Percentiles rank a stretch among this genome's conserved stretches.
These are phyloP conservation scores for Phallusia fumigata DNA, from an alignment of 23 tunicate species.

Conservation along the genomic window DNA sequence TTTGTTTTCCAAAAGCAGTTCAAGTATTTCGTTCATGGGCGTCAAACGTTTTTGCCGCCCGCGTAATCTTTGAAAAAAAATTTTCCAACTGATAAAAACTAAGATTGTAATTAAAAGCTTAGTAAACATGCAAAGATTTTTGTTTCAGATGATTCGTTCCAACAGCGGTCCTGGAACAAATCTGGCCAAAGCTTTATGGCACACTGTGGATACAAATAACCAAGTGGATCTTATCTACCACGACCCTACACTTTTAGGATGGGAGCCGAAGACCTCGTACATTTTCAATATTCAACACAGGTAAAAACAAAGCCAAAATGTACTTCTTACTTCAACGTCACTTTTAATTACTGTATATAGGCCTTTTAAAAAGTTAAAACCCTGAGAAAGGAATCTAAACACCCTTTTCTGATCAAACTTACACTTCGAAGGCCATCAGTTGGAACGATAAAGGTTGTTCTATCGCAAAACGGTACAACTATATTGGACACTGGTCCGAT, in stretches of 20 bases:
- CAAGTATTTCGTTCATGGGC: no score
- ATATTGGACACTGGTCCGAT: slow-evolving; percentile 19
- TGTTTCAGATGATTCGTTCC: slow-evolving; percentile 14
- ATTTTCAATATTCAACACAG: slow-evolving; percentile 20
- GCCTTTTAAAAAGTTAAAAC: no score
- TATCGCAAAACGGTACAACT: background rate
- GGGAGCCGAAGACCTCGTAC: slow-evolving; percentile 24
- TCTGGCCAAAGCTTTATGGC: slow-evolving; percentile 32
- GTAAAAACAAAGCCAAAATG: background rate
- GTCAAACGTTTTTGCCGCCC: no score
- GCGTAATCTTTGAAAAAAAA: no score
- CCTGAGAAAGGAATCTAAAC: no score
- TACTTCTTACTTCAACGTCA: no score
- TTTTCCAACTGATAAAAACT: no score
- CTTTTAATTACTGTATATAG: no score
- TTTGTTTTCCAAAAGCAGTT: no score
- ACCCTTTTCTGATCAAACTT: no score
- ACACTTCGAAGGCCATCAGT: slow-evolving; percentile 19
- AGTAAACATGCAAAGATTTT: no score
- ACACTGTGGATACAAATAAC: slow-evolving; percentile 23
- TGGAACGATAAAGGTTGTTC: slow-evolving; percentile 7
- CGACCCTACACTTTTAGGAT: slow-evolving; percentile 27
- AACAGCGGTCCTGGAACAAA: slow-evolving; percentile 13
- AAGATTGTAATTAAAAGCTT: no score
- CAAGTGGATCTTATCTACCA: slow-evolving; percentile 30